A percentile compares a stretch with the other conserved stretches of the same genome.
Conservation (phyloP, 2,797 vertebrate genomes). For the Pangasius larnaudii region DNA sequence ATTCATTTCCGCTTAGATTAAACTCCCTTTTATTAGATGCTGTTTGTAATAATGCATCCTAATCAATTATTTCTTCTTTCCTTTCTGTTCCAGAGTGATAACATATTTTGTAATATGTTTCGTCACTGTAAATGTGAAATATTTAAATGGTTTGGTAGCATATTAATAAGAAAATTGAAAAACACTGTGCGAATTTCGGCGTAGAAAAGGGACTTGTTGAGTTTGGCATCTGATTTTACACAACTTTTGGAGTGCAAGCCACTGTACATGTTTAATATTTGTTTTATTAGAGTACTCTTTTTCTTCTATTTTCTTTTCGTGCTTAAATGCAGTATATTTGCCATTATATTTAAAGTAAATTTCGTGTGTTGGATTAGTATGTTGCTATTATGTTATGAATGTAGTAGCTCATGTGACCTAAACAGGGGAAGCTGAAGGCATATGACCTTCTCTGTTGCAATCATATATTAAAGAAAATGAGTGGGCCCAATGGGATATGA, state of each 20-base stretch:
- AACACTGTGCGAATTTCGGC: background rate
- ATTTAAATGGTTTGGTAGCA: background rate
- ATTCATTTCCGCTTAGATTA: background rate
- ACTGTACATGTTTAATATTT: too few relatives aligned
- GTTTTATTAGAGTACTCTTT: too few relatives aligned
- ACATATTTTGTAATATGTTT: background rate
- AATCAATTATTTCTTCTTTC: background rate
- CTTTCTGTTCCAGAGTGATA: background rate
- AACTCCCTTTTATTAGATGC: background rate
- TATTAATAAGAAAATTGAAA: background rate
- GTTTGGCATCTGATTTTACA: too few relatives aligned
- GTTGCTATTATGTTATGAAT: background rate
- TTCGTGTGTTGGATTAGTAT: background rate
- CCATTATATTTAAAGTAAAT: background rate
- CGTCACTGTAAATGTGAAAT: background rate
- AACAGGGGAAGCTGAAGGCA: background rate
- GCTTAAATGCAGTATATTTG: background rate
- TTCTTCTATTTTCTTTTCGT: background rate
- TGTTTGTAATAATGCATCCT: background rate
- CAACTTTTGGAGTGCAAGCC: too few relatives aligned
- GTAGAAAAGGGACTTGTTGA: too few relatives aligned
- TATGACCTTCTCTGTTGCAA: background rate
- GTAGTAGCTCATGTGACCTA: background rate
- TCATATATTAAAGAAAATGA: background rate
- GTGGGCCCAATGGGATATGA: background rate